Conservation (phyloP, 2,113 vertebrate genomes). For the Taurulus bubalis region DNA sequence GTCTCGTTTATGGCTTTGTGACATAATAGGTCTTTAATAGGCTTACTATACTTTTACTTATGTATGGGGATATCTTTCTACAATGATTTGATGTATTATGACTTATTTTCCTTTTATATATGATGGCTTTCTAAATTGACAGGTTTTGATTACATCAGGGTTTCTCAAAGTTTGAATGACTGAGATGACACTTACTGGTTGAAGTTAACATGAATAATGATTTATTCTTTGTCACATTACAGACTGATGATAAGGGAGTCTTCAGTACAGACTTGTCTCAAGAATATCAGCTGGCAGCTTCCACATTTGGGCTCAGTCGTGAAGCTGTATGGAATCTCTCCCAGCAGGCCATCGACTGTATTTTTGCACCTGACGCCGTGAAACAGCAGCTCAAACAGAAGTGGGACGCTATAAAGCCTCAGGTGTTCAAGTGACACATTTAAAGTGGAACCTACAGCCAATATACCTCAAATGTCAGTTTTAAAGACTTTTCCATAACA, state of each 20-base stretch:
- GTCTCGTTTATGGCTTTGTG: no score
- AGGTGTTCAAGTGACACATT: slow-evolving; percentile 60
- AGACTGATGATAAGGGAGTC: slow-evolving; percentile 98
- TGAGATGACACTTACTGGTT: neutral
- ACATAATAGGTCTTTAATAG: no score
- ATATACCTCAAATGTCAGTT: slow-evolving; percentile 57
- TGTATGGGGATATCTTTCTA: neutral
- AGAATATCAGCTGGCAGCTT: slow-evolving; percentile 92
- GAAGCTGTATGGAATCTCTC: slow-evolving; percentile 91
- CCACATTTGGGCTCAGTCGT: slow-evolving; percentile 88
- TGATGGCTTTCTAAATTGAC: neutral
- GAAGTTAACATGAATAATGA: neutral
- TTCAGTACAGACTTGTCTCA: slow-evolving; percentile 93
- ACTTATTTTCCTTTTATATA: neutral
- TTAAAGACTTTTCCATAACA: neutral
- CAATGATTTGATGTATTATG: neutral
- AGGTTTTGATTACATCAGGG: neutral
- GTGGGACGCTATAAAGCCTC: slow-evolving; percentile 86
- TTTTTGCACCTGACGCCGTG: slow-evolving; percentile 87
- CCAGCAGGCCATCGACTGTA: slow-evolving; percentile 88
- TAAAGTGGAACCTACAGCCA: neutral
- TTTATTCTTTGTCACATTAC: slow-evolving; percentile 38
- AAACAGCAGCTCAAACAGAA: slow-evolving; percentile 87
- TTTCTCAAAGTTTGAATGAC: neutral
- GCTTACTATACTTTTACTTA: neutral